A percentile compares a stretch with the other conserved stretches of the same genome.
These are phyloP conservation scores for Tenebrio molitor DNA, from an alignment of 1,140 invertebrate genomes.

Conservation along the genomic window DNA sequence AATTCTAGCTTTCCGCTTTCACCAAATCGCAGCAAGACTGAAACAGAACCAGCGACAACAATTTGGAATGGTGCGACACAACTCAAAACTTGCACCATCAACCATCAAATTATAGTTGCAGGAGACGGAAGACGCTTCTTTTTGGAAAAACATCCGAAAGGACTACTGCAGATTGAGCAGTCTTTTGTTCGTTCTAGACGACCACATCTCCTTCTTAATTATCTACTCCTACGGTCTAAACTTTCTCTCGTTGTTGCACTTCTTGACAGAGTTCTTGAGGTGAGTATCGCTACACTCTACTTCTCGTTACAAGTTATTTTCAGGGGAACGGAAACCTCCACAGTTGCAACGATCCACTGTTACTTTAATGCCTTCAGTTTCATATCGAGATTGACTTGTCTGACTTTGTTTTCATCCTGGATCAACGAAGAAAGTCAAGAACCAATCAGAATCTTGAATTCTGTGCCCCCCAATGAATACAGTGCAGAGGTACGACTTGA, in stretches of 20 bases:
- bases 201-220: neutral
- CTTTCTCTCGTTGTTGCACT: neutral
- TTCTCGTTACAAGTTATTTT: neutral
- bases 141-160: neutral
- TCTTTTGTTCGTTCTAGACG: neutral
- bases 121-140: neutral
- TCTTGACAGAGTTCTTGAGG: neutral
- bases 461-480: neutral
- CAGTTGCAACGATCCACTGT: neutral
- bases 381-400: neutral
- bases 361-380: neutral
- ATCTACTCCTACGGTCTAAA: neutral
- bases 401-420: conserved; percentile 7
- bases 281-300: neutral
- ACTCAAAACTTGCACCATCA: neutral
- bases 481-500: neutral
- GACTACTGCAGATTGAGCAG: neutral
- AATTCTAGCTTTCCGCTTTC: neutral
- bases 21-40: neutral
- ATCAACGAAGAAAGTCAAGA: conserved; percentile 16
- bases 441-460: conserved; percentile 1
- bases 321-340: neutral
- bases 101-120: neutral
- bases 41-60: neutral
- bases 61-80: neutral